phyloP scores from a whole-genome alignment of 2,888 invertebrate species.

The Chymomyza caudatula region DNA sequence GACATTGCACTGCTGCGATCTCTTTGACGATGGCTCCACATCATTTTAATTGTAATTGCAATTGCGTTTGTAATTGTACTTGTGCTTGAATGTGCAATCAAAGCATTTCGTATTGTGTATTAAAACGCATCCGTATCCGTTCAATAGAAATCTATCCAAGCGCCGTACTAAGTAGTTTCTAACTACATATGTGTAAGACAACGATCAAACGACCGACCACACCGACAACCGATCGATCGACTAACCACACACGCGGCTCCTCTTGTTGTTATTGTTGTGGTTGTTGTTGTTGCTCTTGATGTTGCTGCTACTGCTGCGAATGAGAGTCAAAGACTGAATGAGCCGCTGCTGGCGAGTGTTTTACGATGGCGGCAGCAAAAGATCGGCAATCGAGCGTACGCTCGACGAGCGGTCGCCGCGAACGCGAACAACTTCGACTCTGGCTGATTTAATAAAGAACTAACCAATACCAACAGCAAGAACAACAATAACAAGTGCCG shows the following conservation, averaged over 20 bases:
- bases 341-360: slow-evolving; percentile 7
- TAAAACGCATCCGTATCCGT: slow-evolving; percentile 51
- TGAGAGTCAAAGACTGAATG: slow-evolving; percentile 67
- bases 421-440: slow-evolving; percentile 41
- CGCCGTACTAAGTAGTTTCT: neutral
- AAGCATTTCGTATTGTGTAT: slow-evolving; percentile 2
- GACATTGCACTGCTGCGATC: slow-evolving; percentile 60
- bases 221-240: slow-evolving; percentile 6
- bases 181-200: neutral
- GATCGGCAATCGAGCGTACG: neutral
- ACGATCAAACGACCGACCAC: neutral
- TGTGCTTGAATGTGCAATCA: slow-evolving; percentile 30
- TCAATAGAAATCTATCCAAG: slow-evolving; percentile 10
- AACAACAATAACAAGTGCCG: slow-evolving; percentile 13
- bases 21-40: slow-evolving; percentile 2
- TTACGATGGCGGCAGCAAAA: slow-evolving; percentile 9
- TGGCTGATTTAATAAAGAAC: slow-evolving; percentile 38
- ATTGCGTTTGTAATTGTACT: slow-evolving; percentile 11
- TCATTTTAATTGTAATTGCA: neutral
- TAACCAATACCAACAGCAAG: slow-evolving; percentile 9
- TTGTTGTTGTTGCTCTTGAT: slow-evolving; percentile 24
- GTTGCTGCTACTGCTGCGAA: slow-evolving; percentile 49
- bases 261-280: neutral
- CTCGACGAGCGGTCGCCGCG: slow-evolving; percentile 34
- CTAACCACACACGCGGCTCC: slow-evolving; percentile 24